A percentile compares a stretch with the other conserved stretches of the same genome.
These are phyloP conservation scores for Iselma pallidipennis DNA, from an alignment of 2,888 invertebrate genomes.

Conservation along the genomic window DNA sequence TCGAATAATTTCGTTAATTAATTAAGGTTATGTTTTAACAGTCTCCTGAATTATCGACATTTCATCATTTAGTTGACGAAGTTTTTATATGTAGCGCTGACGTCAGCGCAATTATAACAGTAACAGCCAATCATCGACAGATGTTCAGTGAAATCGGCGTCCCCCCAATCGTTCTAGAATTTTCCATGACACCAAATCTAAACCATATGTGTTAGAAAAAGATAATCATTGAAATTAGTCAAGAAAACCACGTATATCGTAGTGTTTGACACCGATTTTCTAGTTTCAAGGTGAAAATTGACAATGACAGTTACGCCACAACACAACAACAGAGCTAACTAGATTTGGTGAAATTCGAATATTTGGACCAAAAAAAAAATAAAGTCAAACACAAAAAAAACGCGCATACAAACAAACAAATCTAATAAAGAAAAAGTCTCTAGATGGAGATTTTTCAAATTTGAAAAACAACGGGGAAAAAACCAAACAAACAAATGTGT, in stretches of 20 bases:
- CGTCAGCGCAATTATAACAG: background rate
- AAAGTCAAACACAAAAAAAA: too few species aligned
- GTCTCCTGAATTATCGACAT: background rate
- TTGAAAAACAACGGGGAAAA: background rate
- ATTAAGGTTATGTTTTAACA: too few species aligned
- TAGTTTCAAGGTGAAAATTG: slow-evolving; percentile 42
- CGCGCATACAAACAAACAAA: slow-evolving; percentile 26
- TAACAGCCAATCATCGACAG: background rate
- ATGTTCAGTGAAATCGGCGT: background rate
- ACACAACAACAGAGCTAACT: too few species aligned
- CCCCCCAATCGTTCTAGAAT: background rate
- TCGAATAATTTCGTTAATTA: too few species aligned
- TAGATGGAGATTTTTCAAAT: slow-evolving; percentile 10
- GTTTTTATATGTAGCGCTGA: background rate
- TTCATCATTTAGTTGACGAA: background rate
- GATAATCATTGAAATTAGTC: background rate
- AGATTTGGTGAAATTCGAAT: slow-evolving; percentile 35
- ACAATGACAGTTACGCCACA: slow-evolving; percentile 46
- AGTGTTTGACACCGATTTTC: slow-evolving; percentile 37
- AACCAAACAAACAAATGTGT: too few species aligned
- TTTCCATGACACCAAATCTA: background rate
- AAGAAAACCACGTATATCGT: slow-evolving; percentile 25
- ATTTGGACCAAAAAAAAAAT: slow-evolving; percentile 33
- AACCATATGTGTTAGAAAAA: background rate
- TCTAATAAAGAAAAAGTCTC: slow-evolving; percentile 23